Evolutionary conservation across 2,888 invertebrate genomes (phyloP), one percentile per base, ranked within the genome.

Genomic region (Chromoteleia sp.): DNA sequence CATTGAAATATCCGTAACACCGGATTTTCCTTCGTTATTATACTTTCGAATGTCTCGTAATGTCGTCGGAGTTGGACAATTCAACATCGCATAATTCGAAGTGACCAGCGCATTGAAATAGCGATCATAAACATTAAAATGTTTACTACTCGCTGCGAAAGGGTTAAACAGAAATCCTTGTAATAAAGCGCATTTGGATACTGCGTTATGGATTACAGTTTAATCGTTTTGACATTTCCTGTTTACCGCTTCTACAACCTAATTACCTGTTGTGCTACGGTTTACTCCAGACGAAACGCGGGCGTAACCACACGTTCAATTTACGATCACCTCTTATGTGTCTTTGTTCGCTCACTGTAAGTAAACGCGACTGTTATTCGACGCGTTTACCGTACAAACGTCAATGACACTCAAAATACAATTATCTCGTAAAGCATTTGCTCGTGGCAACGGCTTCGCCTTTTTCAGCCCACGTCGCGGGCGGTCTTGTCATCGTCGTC

Each of bases 391-490:
- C n/a, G 25, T 12, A 0, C 6, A 21, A 52, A 2, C 10, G 14
- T 7, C 29, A 25, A 52, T 52, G 50, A 29, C 50, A 52, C 50
- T 52, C 48, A 41, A 43, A 54, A 54, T 25, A 30, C 6, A 29
- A 67, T 52, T 25, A 36, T 10, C 12, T 8, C 17, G 7, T 29
- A 2, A 8, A 52, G 21, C 4, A 7, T 52, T 21, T 29, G n/a
- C 50, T 10, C 50, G 29, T 29, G 29, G 2, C 29, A 52, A 52
- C 29, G 7, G 41, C 7, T 15, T 7, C 2, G 41, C 2, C 15
- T 12, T 12, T 41, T 33, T 10, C 33, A 5, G 33, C 7, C 25
- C 2, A 36, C 36, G 36, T 36, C 36, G 36, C 41, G 15, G 12
- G 12, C 12, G 41, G 5, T 41, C 41, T 2, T 15, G 7, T 41